These are phyloP conservation scores for Podargus strigoides DNA, from an alignment of 2,797 vertebrate genomes.

Conservation along the genomic window DNA sequence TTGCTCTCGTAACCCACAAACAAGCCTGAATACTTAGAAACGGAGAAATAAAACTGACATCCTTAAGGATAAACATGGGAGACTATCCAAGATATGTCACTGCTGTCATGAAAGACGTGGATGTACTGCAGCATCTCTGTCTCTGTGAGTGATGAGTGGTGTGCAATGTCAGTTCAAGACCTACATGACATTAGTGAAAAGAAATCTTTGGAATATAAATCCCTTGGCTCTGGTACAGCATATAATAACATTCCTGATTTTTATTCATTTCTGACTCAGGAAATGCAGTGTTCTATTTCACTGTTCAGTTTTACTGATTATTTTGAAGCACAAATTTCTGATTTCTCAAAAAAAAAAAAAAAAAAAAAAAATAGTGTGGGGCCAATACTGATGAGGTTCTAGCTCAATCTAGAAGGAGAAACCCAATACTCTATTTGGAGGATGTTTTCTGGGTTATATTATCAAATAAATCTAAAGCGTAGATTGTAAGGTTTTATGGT, in stretches of 20 bases:
- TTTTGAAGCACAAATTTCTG: not conserved
- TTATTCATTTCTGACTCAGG: not conserved
- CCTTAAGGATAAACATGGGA: not conserved
- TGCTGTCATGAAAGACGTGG: not conserved
- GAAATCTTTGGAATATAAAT: slow-evolving; percentile 6
- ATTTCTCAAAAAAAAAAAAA: not conserved
- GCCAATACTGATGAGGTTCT: not conserved
- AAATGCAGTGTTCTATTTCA: not conserved
- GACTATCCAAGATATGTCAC: not conserved
- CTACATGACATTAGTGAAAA: not conserved
- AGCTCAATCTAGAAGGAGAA: not conserved
- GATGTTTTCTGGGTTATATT: not conserved
- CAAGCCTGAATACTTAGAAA: not conserved
- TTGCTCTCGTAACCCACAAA: not conserved
- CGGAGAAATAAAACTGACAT: not conserved
- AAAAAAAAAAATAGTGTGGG: not conserved
- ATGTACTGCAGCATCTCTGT: not conserved
- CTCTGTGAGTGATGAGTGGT: not conserved
- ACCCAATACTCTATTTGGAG: not conserved
- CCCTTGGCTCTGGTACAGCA: not conserved
- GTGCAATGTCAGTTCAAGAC: not conserved
- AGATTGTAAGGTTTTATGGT: not conserved
- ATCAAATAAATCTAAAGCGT: not conserved
- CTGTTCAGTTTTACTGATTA: not conserved
- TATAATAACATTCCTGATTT: not conserved